Percentiles rank a stretch among this genome's conserved stretches.
Conservation (phyloP, 2,888 invertebrate species). For the Andrena camellia region DNA sequence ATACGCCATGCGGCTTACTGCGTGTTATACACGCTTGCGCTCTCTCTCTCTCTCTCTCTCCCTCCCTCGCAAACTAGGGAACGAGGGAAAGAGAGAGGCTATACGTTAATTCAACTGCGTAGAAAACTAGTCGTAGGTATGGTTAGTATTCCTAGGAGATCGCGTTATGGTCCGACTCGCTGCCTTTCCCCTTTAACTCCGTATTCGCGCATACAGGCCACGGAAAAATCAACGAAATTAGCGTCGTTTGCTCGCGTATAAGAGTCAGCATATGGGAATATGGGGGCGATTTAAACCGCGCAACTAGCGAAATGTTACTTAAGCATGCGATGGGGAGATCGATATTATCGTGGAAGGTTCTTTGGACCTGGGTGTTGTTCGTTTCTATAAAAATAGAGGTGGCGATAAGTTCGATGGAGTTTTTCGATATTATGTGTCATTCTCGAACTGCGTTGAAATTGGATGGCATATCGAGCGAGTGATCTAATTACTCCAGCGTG, state of each 20-base stretch:
- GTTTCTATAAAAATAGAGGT: background rate
- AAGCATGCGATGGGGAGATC: conserved; percentile 24
- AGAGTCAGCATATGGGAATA: background rate
- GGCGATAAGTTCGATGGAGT: background rate
- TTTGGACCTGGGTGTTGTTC: background rate
- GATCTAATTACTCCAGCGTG: background rate
- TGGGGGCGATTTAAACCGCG: background rate
- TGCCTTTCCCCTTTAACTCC: conserved; percentile 1
- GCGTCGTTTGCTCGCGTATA: background rate
- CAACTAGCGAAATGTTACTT: conserved; percentile 1
- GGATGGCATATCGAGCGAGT: background rate
- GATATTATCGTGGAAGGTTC: background rate
- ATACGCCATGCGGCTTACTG: conserved; percentile 63
- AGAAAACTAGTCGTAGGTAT: conserved; percentile 60
- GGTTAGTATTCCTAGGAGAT: conserved; percentile 43
- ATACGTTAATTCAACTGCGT: conserved; percentile 80
- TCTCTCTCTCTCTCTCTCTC: conserved; percentile 7
- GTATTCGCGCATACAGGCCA: background rate
- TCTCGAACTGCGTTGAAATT: background rate
- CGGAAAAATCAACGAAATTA: background rate
- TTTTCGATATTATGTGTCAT: no score
- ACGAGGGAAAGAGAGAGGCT: conserved; percentile 50
- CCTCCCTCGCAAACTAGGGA: conserved; percentile 47
- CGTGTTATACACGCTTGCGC: conserved; percentile 57
- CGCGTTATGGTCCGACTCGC: conserved; percentile 18